phyloP scores from a whole-genome alignment of 2,113 vertebrate species.

The Myotis yumanensis region DNA sequence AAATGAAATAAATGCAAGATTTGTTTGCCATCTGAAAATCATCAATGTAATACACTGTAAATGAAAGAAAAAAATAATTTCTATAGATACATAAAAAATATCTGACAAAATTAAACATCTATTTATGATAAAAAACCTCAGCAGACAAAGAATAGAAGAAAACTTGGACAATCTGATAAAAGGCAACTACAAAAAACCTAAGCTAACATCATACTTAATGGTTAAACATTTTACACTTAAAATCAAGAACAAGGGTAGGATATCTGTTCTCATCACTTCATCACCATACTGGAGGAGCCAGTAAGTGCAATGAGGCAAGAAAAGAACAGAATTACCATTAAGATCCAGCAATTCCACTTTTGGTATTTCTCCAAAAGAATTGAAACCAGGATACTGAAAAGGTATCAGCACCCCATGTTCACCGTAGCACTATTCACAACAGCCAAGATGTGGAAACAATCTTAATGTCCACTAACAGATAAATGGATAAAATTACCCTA shows the following conservation, averaged over 20 bases:
- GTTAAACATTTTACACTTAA: background rate
- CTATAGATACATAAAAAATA: background rate
- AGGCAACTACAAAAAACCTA: background rate
- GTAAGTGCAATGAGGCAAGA: background rate
- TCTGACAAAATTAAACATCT: conserved; percentile 4
- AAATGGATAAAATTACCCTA: background rate
- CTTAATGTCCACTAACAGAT: background rate
- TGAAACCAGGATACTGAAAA: background rate
- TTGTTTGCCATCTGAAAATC: background rate
- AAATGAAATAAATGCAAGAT: background rate
- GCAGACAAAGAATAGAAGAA: background rate
- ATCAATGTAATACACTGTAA: conserved; percentile 25
- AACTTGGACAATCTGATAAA: background rate
- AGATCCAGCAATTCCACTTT: background rate
- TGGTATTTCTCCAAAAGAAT: background rate
- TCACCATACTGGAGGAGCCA: background rate
- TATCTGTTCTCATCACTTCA: background rate
- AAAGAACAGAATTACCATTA: background rate
- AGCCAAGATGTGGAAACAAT: background rate
- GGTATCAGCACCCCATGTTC: background rate
- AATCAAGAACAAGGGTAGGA: background rate
- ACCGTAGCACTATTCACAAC: background rate
- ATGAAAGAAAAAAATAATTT: conserved; percentile 10
- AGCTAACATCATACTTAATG: background rate
- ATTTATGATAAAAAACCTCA: conserved; percentile 23